Percentiles rank a stretch among this genome's conserved stretches.
These are phyloP conservation scores for Lasioglossum leucozonium DNA, from an alignment of 2,888 invertebrate species.

Conservation along the genomic window DNA sequence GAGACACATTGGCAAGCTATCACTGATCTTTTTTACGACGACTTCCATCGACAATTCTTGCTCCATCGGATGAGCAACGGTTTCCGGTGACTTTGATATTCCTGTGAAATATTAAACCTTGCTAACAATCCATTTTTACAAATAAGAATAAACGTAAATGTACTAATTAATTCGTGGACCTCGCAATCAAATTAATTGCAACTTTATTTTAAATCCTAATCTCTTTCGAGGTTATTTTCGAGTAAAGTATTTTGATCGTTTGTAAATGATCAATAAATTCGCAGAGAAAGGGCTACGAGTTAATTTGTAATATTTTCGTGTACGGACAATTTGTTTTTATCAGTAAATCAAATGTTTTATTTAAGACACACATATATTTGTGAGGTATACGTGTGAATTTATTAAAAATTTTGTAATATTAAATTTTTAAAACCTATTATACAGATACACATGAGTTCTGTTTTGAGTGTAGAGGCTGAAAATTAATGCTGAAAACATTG, in stretches of 20 bases:
- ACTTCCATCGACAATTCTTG: slow-evolving; percentile 19
- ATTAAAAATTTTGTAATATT: background rate
- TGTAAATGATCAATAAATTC: no score
- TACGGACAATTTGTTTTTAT: no score
- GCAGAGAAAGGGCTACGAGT: no score
- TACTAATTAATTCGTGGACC: background rate
- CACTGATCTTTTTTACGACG: slow-evolving; percentile 39
- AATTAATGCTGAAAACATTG: background rate
- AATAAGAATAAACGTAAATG: background rate
- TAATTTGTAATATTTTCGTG: background rate
- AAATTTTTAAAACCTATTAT: background rate
- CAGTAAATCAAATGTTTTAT: no score
- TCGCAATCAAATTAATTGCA: background rate
- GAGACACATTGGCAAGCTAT: slow-evolving; percentile 37
- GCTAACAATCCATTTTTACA: background rate
- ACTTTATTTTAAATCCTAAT: background rate
- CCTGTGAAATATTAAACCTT: background rate
- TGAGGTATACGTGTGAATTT: background rate
- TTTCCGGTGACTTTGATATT: background rate
- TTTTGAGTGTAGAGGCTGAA: background rate
- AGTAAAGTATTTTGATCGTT: background rate
- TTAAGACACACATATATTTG: no score
- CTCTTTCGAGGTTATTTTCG: background rate
- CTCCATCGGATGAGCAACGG: background rate
- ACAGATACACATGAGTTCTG: background rate